Base-by-base conservation (phyloP, 37 sponge, comb jelly and placozoan species). In the Eunapius fragilis region DNA sequence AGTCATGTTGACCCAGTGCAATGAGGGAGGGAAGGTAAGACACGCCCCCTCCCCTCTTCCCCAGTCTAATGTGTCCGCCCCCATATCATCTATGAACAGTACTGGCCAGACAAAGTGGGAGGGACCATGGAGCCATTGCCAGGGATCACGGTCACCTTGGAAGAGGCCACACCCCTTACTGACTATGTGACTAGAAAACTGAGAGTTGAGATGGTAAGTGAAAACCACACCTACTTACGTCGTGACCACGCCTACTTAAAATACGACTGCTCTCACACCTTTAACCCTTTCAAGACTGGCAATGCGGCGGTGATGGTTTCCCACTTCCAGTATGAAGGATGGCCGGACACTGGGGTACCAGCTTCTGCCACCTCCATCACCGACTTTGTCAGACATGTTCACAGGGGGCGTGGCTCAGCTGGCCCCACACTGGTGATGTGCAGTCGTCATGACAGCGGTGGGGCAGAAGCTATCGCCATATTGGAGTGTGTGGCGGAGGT, bases 321-420 rank as follows among this genome's bases (percentile, higher is more conserved):
- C 49, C 96, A 95, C 75, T 95, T 87, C 80, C 89, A 86, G 33
- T 95, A 87, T 86, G 78, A 88, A 0, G 82, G 88, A 70, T 95
- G 96, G 96, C 96, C 96, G 2, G 94, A 95, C 41, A 91, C 93
- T 70, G 94, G 96, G 25, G 96, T 95, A 12, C 96, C 96, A 2
- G 38, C 87, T 72, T 93, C 82, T 82, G 85, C 96, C 71, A 95
- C 94, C 25, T 76, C 94, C 36, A 79, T 95, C 35, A 92, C 92
- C 25, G 89, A 31, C 30, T 95, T 93, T 68, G 89, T 89, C 45
- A 48, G 72, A 2, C 85, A 87, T 37, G 90, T 93, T n/a, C 82
- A 82, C 47, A 70, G 77, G n/a, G 26, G 58, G 41, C 81, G 82
- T 37, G 22, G 71, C n/a, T 68, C 36, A 14, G 74, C 38, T 0